These are phyloP conservation scores for Probaryconus sp. DNA, from an alignment of 1,140 invertebrate genomes.

Conservation along the genomic window DNA sequence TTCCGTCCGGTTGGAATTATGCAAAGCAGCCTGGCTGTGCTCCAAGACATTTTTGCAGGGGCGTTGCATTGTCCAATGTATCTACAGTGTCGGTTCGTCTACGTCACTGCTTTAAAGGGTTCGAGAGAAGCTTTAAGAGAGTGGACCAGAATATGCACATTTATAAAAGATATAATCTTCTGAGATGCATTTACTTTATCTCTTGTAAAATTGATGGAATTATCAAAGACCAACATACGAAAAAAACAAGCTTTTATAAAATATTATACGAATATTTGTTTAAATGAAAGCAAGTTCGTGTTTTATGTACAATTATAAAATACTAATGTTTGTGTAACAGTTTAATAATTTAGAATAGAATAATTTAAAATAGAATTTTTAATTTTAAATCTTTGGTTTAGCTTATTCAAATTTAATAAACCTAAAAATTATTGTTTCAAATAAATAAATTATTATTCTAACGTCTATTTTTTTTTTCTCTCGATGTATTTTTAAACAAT, in stretches of 20 bases:
- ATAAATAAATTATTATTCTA: no score
- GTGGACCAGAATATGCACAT: constrained; percentile 22
- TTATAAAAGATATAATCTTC: constrained; percentile 16
- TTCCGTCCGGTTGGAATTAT: constrained; percentile 48
- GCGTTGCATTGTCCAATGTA: constrained; percentile 34
- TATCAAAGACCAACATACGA: neutral
- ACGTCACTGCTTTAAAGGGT: constrained; percentile 23
- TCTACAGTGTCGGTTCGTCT: constrained; percentile 25
- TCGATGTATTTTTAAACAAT: no score
- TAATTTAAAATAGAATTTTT: no score
- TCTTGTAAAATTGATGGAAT: constrained; percentile 7
- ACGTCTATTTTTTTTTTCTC: no score
- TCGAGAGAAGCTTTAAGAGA: constrained; percentile 39
- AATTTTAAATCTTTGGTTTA: no score
- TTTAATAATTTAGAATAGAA: no score
- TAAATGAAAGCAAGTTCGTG: no score
- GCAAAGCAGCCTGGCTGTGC: constrained; percentile 47
- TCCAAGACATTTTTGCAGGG: constrained; percentile 50
- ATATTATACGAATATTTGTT: neutral
- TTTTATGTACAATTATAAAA: no score
- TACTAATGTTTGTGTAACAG: no score
- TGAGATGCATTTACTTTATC: constrained; percentile 1
- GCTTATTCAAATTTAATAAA: no score
- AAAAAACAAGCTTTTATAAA: neutral
- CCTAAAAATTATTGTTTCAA: no score